phyloP scores from a whole-genome alignment of 1,140 invertebrate species.

The Sycophaga agraensis region DNA sequence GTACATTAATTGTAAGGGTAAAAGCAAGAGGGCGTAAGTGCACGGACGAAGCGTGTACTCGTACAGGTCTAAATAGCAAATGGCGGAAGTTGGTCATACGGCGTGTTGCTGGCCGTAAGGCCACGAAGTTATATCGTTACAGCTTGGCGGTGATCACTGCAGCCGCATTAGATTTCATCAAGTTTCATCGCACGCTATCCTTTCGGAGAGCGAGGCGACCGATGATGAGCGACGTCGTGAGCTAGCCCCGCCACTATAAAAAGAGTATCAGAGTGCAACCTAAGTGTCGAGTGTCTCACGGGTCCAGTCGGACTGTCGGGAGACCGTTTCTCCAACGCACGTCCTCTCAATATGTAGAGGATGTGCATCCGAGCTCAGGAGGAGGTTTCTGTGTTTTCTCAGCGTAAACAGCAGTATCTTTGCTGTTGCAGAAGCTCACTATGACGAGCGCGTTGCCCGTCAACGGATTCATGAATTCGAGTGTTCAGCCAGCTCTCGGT shows the following conservation, averaged over 20 bases:
- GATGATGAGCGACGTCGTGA: neutral
- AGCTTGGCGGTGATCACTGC: too few relatives aligned
- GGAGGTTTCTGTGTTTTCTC: neutral
- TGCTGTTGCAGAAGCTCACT: constrained; percentile 13
- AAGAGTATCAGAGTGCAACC: too few relatives aligned
- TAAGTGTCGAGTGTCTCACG: neutral
- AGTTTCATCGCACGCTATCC: neutral
- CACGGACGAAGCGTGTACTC: too few relatives aligned
- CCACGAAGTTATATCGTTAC: too few relatives aligned
- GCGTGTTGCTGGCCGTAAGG: constrained; percentile 7
- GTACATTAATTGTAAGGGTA: too few relatives aligned
- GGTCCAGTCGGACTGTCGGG: too few relatives aligned
- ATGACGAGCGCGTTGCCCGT: constrained; percentile 36
- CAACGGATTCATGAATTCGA: constrained; percentile 51
- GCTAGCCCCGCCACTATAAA: neutral
- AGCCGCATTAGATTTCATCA: too few relatives aligned
- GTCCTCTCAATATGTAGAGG: constrained; percentile 3
- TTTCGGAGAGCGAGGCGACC: neutral
- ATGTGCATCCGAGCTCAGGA: constrained; percentile 1
- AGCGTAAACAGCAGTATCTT: neutral
- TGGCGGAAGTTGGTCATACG: constrained; percentile 7
- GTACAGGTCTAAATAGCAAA: neutral
- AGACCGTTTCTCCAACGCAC: neutral
- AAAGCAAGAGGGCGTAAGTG: too few relatives aligned
- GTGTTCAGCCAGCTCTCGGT: constrained; percentile 50